These are phyloP conservation scores for Zootermopsis nevadensis DNA, from an alignment of 2,888 invertebrate genomes.

Conservation along the genomic window DNA sequence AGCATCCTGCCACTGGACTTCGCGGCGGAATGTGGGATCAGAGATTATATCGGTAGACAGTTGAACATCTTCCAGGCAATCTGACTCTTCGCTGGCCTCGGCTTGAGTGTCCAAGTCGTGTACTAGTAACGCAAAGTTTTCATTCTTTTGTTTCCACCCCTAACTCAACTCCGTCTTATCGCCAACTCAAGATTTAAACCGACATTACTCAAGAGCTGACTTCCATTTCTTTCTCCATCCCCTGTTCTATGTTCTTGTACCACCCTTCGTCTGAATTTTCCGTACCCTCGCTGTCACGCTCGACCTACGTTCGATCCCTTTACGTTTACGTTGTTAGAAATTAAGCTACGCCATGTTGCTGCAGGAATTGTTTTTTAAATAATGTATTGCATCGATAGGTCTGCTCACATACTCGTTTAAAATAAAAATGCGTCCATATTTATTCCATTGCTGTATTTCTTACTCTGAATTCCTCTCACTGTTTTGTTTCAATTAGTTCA, in stretches of 20 bases:
- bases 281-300: background rate
- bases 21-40: too few relatives aligned
- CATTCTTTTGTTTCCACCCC: background rate
- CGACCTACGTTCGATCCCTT: background rate
- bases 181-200: conserved; percentile 46
- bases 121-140: background rate
- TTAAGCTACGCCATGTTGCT: background rate
- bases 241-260: conserved; percentile 8
- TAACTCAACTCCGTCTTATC: conserved; percentile 12
- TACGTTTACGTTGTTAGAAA: conserved; percentile 19
- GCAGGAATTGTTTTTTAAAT: conserved; percentile 13
- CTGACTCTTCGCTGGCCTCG: too few relatives aligned
- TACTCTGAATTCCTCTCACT: too few relatives aligned
- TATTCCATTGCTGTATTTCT: background rate
- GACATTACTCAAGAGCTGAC: conserved; percentile 48
- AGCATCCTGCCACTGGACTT: too few relatives aligned
- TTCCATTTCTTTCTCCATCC: conserved; percentile 48
- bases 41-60: too few relatives aligned
- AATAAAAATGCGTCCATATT: background rate
- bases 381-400: background rate
- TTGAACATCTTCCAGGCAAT: too few relatives aligned
- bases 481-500: too few relatives aligned
- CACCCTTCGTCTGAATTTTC: conserved; percentile 18
- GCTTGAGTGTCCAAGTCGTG: background rate
- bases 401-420: background rate